phyloP scores from a whole-genome alignment of 2,888 invertebrate species.

The Drosophila monieri region DNA sequence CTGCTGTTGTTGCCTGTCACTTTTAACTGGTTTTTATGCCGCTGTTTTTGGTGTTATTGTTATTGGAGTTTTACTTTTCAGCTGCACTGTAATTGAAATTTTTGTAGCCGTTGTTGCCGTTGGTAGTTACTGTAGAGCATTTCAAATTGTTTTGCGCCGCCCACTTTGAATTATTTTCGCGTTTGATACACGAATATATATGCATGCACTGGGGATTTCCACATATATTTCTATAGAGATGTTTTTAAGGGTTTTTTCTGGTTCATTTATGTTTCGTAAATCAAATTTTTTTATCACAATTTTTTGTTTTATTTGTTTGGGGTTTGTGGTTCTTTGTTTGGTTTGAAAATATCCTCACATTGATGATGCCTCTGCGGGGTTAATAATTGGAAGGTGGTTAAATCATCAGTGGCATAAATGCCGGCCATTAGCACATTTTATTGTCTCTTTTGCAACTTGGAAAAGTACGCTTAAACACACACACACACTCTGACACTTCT shows the following conservation, averaged over 20 bases:
- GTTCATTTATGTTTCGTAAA: slow-evolving; percentile 33
- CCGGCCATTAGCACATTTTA: slow-evolving; percentile 30
- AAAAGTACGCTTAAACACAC: slow-evolving; percentile 9
- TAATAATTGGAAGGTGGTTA: slow-evolving; percentile 8
- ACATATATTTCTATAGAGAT: slow-evolving; percentile 7
- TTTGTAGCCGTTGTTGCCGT: slow-evolving; percentile 45
- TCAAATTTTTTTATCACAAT: slow-evolving; percentile 46
- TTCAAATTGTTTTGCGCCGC: slow-evolving; percentile 56
- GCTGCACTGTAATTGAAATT: slow-evolving; percentile 75
- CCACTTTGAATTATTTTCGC: slow-evolving; percentile 49
- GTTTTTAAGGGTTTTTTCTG: slow-evolving; percentile 20
- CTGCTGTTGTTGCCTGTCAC: slow-evolving; percentile 60
- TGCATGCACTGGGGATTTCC: slow-evolving; percentile 21
- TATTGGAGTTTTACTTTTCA: slow-evolving; percentile 56
- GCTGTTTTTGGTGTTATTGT: slow-evolving; percentile 39
- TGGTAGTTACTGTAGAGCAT: slow-evolving; percentile 43
- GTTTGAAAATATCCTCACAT: slow-evolving; percentile 15
- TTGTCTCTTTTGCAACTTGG: slow-evolving; percentile 21
- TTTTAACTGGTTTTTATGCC: slow-evolving; percentile 68
- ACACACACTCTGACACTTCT: slow-evolving; percentile 1
- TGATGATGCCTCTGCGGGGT: slow-evolving; percentile 20
- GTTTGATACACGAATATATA: slow-evolving; percentile 17
- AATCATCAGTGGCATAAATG: slow-evolving; percentile 16
- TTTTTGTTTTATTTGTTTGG: slow-evolving; percentile 14
- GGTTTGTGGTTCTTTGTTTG: slow-evolving; percentile 21